Conservation (phyloP, 2,113 vertebrate genomes). For the Larimichthys polyactis region DNA sequence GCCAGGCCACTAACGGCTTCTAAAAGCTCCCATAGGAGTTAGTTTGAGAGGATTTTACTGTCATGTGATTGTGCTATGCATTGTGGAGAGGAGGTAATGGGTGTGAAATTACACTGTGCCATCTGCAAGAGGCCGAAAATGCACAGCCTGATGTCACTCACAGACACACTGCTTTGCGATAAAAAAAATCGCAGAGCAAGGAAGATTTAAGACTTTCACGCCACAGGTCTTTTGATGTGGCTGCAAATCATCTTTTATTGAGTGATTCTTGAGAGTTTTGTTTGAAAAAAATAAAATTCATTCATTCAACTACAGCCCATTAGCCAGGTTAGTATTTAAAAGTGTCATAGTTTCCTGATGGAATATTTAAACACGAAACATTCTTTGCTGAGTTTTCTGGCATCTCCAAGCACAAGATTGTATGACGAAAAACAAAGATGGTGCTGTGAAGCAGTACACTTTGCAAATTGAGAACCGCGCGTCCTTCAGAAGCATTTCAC, state of each 20-base stretch:
- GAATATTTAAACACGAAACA: background rate
- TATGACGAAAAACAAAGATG: constrained; percentile 42
- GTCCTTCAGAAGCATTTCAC: constrained; percentile 16
- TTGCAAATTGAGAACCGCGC: constrained; percentile 23
- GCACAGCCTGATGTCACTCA: constrained; percentile 57
- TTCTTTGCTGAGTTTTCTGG: constrained; percentile 20
- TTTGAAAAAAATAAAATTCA: background rate
- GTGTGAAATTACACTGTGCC: constrained; percentile 78
- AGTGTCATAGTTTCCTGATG: background rate
- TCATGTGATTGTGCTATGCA: constrained; percentile 69
- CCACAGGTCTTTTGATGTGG: background rate
- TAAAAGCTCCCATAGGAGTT: constrained; percentile 71
- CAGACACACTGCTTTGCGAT: constrained; percentile 13
- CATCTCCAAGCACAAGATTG: constrained; percentile 8
- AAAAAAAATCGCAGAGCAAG: constrained; percentile 12
- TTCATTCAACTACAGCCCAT: background rate
- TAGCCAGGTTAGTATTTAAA: constrained; percentile 5
- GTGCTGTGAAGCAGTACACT: constrained; percentile 26
- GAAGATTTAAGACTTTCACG: constrained; percentile 7
- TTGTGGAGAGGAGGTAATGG: constrained; percentile 76
- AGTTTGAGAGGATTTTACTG: constrained; percentile 70
- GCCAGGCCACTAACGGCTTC: constrained; percentile 62
- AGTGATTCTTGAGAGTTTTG: background rate
- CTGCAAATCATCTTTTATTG: background rate
- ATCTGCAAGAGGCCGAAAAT: constrained; percentile 62